phyloP scores from a whole-genome alignment of 2,888 invertebrate species.

The Amitus sp. region DNA sequence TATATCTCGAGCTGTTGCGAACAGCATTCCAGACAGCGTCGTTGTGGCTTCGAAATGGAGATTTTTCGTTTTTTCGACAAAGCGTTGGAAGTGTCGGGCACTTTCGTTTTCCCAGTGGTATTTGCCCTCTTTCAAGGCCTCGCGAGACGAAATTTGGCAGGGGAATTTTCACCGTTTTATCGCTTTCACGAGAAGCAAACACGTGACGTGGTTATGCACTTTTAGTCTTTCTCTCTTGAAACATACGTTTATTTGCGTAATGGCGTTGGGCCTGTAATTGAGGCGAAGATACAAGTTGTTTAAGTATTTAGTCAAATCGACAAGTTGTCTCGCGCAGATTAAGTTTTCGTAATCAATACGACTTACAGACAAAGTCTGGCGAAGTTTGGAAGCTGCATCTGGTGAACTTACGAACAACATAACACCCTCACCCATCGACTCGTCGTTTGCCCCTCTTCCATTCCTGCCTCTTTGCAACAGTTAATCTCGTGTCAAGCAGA shows the following conservation, averaged over 20 bases:
- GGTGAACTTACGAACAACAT: slow-evolving; percentile 36
- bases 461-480: slow-evolving; percentile 12
- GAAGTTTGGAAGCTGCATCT: slow-evolving; percentile 33
- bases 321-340: slow-evolving; percentile 30
- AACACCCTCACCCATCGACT: slow-evolving; percentile 23
- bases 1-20: slow-evolving; percentile 1
- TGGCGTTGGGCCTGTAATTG: neutral
- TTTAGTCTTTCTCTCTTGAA: too few species aligned
- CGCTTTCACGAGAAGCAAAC: too few species aligned
- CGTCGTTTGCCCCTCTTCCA: slow-evolving; percentile 24
- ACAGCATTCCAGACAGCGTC: neutral
- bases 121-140: neutral
- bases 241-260: slow-evolving; percentile 1
- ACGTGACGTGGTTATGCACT: too few species aligned
- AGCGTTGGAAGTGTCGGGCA: too few species aligned
- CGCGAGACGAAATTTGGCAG: neutral
- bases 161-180: neutral
- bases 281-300: slow-evolving; percentile 16
- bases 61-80: neutral
- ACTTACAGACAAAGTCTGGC: slow-evolving; percentile 28
- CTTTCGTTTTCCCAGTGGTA: neutral
- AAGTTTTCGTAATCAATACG: slow-evolving; percentile 34
- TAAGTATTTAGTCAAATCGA: slow-evolving; percentile 28
- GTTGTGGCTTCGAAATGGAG: slow-evolving; percentile 5
- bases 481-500: slow-evolving; percentile 12